Evolutionary conservation across 2,113 vertebrate genomes (phyloP).

Genomic region (Cyanoderma ruficeps): DNA sequence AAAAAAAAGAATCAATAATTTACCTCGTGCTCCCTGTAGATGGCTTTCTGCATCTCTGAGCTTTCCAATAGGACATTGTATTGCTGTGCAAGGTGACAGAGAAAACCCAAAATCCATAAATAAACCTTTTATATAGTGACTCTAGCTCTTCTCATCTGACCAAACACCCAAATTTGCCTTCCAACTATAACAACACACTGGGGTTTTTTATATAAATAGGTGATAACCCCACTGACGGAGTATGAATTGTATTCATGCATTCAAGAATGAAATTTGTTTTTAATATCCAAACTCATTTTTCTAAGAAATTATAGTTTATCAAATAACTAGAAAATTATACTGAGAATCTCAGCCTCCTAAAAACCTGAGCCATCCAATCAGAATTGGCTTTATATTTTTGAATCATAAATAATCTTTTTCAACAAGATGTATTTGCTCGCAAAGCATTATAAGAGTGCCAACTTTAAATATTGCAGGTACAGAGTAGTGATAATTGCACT

Average conservation of each 20-base stretch:
- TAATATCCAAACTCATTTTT: background rate
- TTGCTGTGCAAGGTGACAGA: background rate
- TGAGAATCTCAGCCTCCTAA: background rate
- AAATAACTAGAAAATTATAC: background rate
- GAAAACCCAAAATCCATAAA: background rate
- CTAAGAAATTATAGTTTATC: background rate
- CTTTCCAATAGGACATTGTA: background rate
- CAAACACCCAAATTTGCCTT: background rate
- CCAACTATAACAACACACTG: background rate
- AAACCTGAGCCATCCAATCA: background rate
- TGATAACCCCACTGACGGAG: background rate
- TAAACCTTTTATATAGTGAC: background rate
- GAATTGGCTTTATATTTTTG: background rate
- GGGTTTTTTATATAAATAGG: background rate
- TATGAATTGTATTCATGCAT: background rate
- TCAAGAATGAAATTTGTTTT: background rate
- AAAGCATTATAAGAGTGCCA: background rate
- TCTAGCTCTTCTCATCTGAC: background rate
- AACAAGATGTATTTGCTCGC: background rate
- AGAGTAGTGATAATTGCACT: background rate
- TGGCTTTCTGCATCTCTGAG: background rate
- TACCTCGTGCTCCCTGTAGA: background rate
- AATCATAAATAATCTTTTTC: background rate
- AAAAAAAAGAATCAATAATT: background rate
- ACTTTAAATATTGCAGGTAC: background rate